These are phyloP conservation scores for Thysanoteuthis rhombus DNA, from an alignment of 2,888 invertebrate species.

Conservation along the genomic window DNA sequence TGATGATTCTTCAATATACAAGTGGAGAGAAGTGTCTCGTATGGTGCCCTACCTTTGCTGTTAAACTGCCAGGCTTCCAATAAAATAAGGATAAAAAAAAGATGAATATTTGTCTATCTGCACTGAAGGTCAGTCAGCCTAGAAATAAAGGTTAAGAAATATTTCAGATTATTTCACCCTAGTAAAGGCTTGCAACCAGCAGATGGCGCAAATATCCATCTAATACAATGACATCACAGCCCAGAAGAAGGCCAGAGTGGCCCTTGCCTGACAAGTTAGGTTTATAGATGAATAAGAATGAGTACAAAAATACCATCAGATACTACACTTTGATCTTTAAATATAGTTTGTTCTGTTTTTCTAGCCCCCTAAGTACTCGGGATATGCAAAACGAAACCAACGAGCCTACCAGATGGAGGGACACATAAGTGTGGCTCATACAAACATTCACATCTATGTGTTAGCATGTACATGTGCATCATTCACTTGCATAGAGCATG, in stretches of 20 bases:
- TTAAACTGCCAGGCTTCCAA: neutral
- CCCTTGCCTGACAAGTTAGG: conserved; percentile 12
- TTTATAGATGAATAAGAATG: neutral
- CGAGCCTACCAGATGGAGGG: neutral
- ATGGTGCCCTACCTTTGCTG: neutral
- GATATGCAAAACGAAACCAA: neutral
- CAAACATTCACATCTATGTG: neutral
- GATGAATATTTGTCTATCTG: neutral
- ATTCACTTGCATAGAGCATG: neutral
- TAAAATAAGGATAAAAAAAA: neutral
- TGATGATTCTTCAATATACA: neutral
- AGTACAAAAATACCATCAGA: neutral
- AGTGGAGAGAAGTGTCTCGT: neutral
- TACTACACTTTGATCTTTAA: neutral
- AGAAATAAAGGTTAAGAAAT: conserved; percentile 29
- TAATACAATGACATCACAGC: conserved; percentile 23
- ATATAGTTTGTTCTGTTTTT: neutral
- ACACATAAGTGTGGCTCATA: neutral
- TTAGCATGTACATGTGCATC: neutral
- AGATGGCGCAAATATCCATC: conserved; percentile 31
- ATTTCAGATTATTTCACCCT: conserved; percentile 29
- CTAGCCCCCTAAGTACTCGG: neutral
- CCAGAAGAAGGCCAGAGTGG: neutral
- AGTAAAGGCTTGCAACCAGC: conserved; percentile 18
- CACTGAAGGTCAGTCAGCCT: conserved; percentile 26